phyloP scores from a whole-genome alignment of 2,888 invertebrate genomes.

The Masnerella sp. region DNA sequence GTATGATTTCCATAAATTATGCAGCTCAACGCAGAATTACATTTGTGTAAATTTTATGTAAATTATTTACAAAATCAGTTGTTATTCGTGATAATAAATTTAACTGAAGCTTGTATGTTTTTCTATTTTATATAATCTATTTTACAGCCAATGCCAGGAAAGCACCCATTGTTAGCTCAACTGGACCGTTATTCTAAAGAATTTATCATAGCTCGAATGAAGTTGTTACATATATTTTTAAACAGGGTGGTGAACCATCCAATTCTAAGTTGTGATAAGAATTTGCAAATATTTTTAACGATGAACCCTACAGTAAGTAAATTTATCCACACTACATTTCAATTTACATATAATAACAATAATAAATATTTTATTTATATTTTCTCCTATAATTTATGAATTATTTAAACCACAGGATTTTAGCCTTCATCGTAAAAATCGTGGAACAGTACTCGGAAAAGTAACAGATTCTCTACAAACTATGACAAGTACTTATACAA shows the following conservation, averaged over 20 bases:
- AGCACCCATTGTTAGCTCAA: constrained; percentile 83
- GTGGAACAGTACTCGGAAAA: constrained; percentile 79
- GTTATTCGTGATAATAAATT: too few relatives aligned
- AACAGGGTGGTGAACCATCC: constrained; percentile 84
- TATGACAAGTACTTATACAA: constrained; percentile 79
- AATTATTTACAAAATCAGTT: too few relatives aligned
- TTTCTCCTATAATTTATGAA: too few relatives aligned
- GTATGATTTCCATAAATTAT: too few relatives aligned
- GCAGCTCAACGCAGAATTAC: too few relatives aligned
- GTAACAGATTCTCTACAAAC: constrained; percentile 81
- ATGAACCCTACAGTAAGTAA: constrained; percentile 81
- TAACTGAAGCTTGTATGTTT: too few relatives aligned
- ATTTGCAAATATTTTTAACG: constrained; percentile 83
- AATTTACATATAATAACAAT: too few relatives aligned
- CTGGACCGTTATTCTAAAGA: constrained; percentile 85
- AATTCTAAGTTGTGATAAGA: constrained; percentile 83
- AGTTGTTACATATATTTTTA: constrained; percentile 83
- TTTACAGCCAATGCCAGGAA: constrained; percentile 84
- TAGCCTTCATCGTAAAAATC: constrained; percentile 81
- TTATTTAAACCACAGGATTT: too few relatives aligned
- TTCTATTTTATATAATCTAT: constrained; percentile 12
- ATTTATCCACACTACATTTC: too few relatives aligned
- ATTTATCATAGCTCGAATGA: constrained; percentile 83
- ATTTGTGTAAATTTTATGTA: too few relatives aligned
- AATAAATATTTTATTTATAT: too few relatives aligned